Evolutionary conservation across 2,113 vertebrate genomes (phyloP).

Genomic region (Boulengeromyrus knoepffleri): DNA sequence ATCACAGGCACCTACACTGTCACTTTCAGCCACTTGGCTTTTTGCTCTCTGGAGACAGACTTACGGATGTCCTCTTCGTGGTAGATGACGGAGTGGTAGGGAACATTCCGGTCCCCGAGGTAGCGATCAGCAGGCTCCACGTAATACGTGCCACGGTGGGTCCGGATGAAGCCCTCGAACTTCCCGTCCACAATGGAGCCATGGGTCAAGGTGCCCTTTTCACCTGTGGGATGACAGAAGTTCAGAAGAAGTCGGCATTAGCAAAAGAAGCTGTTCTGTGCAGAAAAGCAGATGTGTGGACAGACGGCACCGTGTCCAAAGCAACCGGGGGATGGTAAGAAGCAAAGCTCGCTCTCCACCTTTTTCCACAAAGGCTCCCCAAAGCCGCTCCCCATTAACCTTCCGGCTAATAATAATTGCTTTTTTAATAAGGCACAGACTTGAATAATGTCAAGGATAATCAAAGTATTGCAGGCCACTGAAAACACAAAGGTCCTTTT

Average conservation of each 20-base stretch:
- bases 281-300: background rate
- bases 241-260: background rate
- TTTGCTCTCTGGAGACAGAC: slow-evolving; percentile 42
- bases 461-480: slow-evolving; percentile 12
- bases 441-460: slow-evolving; percentile 12
- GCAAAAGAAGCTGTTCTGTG: background rate
- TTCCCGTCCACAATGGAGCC: slow-evolving; percentile 86
- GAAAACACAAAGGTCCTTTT: slow-evolving; percentile 2
- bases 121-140: slow-evolving; percentile 92
- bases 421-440: slow-evolving; percentile 24
- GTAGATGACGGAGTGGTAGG: slow-evolving; percentile 95
- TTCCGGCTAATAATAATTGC: slow-evolving; percentile 14
- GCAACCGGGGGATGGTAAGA: background rate
- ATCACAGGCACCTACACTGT: background rate
- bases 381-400: background rate
- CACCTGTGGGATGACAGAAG: slow-evolving; percentile 60
- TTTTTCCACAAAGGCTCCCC: background rate
- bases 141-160: slow-evolving; percentile 82
- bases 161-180: slow-evolving; percentile 94
- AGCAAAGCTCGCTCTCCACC: background rate
- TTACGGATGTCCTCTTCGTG: slow-evolving; percentile 94
- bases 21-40: background rate
- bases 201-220: slow-evolving; percentile 80
- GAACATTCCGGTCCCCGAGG: slow-evolving; percentile 64
- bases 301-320: background rate